Evolutionary conservation across 2,797 vertebrate genomes (phyloP).

Genomic region (Liparis tanakae): DNA sequence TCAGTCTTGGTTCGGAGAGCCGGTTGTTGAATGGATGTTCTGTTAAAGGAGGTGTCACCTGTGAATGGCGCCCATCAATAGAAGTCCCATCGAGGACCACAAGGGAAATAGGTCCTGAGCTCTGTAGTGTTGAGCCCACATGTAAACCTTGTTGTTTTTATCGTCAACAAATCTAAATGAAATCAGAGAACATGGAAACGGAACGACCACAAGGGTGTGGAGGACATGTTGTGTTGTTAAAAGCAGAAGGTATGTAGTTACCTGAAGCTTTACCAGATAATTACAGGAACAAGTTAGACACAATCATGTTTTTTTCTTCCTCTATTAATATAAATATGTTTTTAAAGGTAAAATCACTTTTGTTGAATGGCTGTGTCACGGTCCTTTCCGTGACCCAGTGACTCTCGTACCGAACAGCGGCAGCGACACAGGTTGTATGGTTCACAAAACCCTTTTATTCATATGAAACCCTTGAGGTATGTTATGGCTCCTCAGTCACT

Average conservation of each 20-base stretch:
- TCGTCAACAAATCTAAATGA: background rate
- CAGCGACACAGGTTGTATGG: too few species aligned
- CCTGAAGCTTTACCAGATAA: background rate
- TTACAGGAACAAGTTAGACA: background rate
- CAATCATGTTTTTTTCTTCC: too few species aligned
- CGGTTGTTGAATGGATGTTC: slow-evolving; percentile 6
- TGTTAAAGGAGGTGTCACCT: background rate
- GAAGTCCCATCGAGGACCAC: background rate
- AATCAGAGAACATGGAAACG: slow-evolving; percentile 11
- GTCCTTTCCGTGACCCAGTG: too few species aligned
- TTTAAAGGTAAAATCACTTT: background rate
- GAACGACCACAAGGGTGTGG: background rate
- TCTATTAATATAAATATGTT: background rate
- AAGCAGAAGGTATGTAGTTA: background rate
- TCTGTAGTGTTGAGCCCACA: background rate
- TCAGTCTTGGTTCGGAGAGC: background rate
- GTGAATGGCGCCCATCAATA: background rate
- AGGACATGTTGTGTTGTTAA: background rate
- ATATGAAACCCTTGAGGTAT: too few species aligned
- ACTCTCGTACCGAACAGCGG: too few species aligned
- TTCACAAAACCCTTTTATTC: too few species aligned
- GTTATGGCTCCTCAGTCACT: too few species aligned
- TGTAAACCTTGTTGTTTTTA: background rate
- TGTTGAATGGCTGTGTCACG: background rate
- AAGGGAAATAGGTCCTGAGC: background rate